Evolutionary conservation across 2,888 invertebrate species (phyloP).

Genomic region (Amphipoea lucens): DNA sequence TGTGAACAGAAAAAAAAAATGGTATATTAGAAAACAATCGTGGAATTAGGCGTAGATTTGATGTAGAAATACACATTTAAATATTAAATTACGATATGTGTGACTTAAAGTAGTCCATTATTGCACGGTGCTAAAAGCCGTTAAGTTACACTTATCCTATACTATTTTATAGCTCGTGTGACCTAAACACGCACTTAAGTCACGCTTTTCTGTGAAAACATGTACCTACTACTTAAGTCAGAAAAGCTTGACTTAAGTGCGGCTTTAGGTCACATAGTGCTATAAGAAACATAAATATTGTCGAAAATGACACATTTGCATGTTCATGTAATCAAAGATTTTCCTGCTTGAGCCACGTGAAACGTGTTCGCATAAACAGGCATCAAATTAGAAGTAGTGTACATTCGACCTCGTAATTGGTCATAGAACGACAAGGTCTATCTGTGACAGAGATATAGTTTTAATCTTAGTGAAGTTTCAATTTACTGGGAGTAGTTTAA

Average conservation of each 20-base stretch:
- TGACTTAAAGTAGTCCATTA: background rate
- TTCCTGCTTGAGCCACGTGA: background rate
- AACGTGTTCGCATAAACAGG: background rate
- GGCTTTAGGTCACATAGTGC: background rate
- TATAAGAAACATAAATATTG: background rate
- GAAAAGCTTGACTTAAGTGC: background rate
- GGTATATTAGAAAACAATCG: conserved; percentile 16
- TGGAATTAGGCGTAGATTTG: background rate
- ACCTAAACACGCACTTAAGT: background rate
- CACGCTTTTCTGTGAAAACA: background rate
- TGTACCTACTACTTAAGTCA: background rate
- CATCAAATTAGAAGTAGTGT: background rate
- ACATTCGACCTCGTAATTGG: background rate
- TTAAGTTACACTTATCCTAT: too few relatives aligned
- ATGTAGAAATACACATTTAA: background rate
- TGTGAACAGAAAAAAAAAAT: conserved; percentile 41
- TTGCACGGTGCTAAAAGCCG: background rate
- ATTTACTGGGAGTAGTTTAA: too few relatives aligned
- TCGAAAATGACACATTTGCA: background rate
- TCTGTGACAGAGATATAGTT: background rate
- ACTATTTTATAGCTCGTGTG: background rate
- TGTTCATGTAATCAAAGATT: background rate
- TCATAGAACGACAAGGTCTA: background rate
- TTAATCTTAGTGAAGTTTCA: background rate
- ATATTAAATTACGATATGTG: background rate